These are phyloP conservation scores for Clarias macrocephalus DNA, from an alignment of 2,113 vertebrate genomes.

Conservation along the genomic window DNA sequence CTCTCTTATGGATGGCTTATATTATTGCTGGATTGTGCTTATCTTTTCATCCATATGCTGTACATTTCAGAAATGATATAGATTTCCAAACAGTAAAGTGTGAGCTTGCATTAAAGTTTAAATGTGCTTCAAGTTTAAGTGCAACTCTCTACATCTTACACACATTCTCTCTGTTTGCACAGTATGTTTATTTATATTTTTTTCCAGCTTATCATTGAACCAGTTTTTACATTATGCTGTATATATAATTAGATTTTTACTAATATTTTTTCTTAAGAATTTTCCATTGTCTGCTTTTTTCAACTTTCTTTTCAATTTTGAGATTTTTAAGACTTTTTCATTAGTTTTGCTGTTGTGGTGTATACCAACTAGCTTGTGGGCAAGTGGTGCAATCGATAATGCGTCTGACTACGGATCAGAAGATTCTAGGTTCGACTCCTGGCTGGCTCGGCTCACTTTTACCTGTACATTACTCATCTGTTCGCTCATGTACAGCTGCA, in stretches of 20 bases:
- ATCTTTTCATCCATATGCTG: background rate
- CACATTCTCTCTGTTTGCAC: background rate
- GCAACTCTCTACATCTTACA: background rate
- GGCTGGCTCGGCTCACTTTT: slow-evolving; percentile 78
- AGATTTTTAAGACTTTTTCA: too few relatives aligned
- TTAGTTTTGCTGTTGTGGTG: too few relatives aligned
- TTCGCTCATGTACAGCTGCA: too few relatives aligned
- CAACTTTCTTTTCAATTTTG: too few relatives aligned
- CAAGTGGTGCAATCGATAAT: slow-evolving; percentile 85
- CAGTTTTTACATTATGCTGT: too few relatives aligned
- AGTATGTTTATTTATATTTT: background rate
- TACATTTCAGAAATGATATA: background rate
- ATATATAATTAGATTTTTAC: too few relatives aligned
- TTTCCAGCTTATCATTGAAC: background rate
- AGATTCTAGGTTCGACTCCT: slow-evolving; percentile 86
- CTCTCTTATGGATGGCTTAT: background rate
- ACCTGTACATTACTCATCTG: too few relatives aligned
- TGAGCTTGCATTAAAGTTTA: background rate
- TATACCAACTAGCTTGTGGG: slow-evolving; percentile 55
- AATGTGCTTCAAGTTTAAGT: background rate
- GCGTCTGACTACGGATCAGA: slow-evolving; percentile 85
- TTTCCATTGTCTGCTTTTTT: too few relatives aligned
- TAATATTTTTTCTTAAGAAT: too few relatives aligned
- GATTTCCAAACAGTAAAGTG: background rate
- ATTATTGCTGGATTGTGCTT: background rate